Evolutionary conservation across 2,888 invertebrate species (phyloP), one percentile per base, ranked within the genome.

Genomic region (Oxyteleia sp.): DNA sequence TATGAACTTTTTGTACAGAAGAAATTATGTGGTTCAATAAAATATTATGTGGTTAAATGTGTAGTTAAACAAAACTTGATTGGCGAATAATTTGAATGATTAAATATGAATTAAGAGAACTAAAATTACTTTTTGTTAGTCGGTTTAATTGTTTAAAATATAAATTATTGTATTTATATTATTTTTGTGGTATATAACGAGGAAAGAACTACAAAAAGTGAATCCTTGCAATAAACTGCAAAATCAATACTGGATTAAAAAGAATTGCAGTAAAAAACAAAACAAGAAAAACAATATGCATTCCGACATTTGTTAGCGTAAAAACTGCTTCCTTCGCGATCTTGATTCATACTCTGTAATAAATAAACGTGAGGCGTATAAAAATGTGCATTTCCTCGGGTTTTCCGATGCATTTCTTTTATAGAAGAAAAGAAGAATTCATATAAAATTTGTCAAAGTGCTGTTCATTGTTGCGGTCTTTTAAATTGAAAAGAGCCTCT

Each of bases 261-360:
- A n/a, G n/a, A n/a, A n/a, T n/a, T n/a, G 23, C 23, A 23, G 2
- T 2, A 23, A 32, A 32, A 32, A 32, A 32, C 3, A 1, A 32
- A 32, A 32, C 1, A 32, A 32, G 8, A 7, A 32, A 32, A 32
- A 47, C 29, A 45, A 47, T 29, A 47, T 18, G 41, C 26, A 16
- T 11, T 61, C n/a, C 1, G 41, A 15, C n/a, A 43, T 59, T 43
- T 59, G 23, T 61, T 45, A 61, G 18, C 43, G 16, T 16, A 61
- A 45, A 61, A 61, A 38, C 45, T 32, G 61, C 29, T 29, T 45
- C n/a, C 61, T 45, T n/a, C n/a, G 18, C 29, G 29, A 18, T 61
- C 45, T 61, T 45, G 45, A 32, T 61, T 61, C 38, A 45, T 43
- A 38, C 16, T 20, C 13, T 18, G 45, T 61, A 45, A 61, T 61